Conservation (phyloP, 2,797 vertebrate genomes). For the Odontamblyopus lacepedii region DNA sequence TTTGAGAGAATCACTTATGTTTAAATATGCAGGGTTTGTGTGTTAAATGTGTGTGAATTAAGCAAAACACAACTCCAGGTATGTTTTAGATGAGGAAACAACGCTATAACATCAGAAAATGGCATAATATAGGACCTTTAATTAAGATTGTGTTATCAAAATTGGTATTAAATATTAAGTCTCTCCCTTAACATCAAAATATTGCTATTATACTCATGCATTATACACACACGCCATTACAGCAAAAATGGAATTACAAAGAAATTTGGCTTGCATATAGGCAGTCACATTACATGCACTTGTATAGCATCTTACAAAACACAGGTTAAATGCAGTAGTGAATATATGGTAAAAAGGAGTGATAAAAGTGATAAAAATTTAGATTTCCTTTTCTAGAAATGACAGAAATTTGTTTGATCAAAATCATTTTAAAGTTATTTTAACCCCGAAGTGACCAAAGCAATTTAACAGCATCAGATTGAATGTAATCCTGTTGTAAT, state of each 20-base stretch:
- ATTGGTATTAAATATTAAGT: no score
- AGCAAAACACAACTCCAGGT: no score
- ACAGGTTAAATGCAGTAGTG: background rate
- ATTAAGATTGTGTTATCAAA: no score
- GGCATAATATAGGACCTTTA: no score
- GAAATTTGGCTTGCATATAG: background rate
- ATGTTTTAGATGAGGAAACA: no score
- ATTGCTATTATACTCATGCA: background rate
- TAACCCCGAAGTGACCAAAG: slow-evolving; percentile 26
- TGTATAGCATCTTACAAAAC: slow-evolving; percentile 31
- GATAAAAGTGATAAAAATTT: background rate
- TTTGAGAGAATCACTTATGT: no score
- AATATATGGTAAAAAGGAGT: background rate
- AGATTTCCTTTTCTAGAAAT: background rate
- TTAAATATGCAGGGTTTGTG: no score
- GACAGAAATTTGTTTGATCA: background rate
- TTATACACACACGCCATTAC: background rate
- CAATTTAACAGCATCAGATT: slow-evolving; percentile 19
- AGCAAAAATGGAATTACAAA: background rate
- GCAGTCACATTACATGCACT: background rate
- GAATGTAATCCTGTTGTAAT: slow-evolving; percentile 43
- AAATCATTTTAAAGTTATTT: slow-evolving; percentile 7
- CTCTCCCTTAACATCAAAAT: no score
- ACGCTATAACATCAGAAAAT: no score
- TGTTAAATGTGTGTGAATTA: no score